Base-by-base conservation (phyloP, 2,797 vertebrate genomes). In the Neosilurus hyrtlii region DNA sequence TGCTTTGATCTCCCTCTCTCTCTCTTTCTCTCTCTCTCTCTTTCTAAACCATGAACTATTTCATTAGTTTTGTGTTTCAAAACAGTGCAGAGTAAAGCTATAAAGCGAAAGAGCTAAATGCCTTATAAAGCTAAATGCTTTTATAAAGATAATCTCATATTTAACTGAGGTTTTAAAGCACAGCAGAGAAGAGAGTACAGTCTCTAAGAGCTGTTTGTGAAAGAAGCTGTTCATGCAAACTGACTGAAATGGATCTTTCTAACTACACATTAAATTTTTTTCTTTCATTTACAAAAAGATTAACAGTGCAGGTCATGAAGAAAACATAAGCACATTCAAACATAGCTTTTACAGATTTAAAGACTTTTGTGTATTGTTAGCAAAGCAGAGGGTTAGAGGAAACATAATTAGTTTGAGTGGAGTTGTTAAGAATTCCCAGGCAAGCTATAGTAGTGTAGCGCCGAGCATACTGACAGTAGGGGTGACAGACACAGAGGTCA, bases 281-380 rank as follows among this genome's bases (percentile, higher is more conserved):
- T 37, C 22, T 77, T 62, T 80, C 22, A 76, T 49, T 72, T 65
- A 71, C 62, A 78, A 26, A 68, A 82, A 9, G n/a, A 71, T 80
- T 43, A 78, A 51, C 74, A 26, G 15, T 49, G 80, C 80, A 81
- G 43, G 77, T 61, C 20, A 15, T 43, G 43, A 80, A 51, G 30
- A 68, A 80, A 67, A 68, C 51, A 80, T 16, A 61, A 77, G 35
- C 30, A 77, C 37, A 76, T 72, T 80, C 72, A 84, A 62, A 80
- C 20, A 70, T 15, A 26, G 80, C 26, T 77, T 72, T 81, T 71
- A 30, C 30, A 26, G 52, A 73, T 52, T 15, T 68, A 18, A 65
- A 24, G 49, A 35, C 30, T 54, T 43, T 12, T 49, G 54, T 65
- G 35, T 20, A 66, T 68, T 74, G 73, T 82, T 77, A 78, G 68